phyloP scores from a whole-genome alignment of 1,140 invertebrate species.

The Drosophila simulans region DNA sequence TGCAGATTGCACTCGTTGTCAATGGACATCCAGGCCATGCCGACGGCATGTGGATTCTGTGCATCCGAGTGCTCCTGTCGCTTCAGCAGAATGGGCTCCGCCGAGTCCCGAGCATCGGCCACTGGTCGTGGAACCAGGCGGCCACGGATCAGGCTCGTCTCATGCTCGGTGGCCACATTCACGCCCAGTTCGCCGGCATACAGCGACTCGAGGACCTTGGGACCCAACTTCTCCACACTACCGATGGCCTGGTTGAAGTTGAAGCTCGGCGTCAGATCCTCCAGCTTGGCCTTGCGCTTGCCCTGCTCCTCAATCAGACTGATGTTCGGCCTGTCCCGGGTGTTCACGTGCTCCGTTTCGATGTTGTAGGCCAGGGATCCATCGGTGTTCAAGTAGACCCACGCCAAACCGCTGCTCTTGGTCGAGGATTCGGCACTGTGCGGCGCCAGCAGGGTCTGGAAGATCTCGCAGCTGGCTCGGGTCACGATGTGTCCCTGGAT shows the following conservation, averaged over 20 bases:
- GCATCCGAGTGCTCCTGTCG: constrained; percentile 85
- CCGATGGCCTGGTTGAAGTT: constrained; percentile 88
- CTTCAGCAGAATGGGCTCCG: constrained; percentile 88
- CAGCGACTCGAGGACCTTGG: constrained; percentile 90
- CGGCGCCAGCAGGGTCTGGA: constrained; percentile 88
- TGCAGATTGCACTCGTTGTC: constrained; percentile 93
- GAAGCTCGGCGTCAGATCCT: constrained; percentile 88
- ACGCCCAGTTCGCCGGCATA: constrained; percentile 92
- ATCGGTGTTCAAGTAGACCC: constrained; percentile 91
- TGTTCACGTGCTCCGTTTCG: constrained; percentile 86
- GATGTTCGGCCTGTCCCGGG: constrained; percentile 87
- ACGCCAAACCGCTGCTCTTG: constrained; percentile 88
- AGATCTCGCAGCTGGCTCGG: constrained; percentile 91
- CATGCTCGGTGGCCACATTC: constrained; percentile 88
- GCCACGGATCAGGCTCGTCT: constrained; percentile 87
- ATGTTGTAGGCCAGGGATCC: constrained; percentile 90
- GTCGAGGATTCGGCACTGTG: constrained; percentile 84
- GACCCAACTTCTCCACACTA: constrained; percentile 87
- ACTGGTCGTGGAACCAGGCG: constrained; percentile 88
- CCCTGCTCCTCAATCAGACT: constrained; percentile 89
- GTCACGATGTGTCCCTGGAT: constrained; percentile 89
- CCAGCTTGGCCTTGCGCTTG: constrained; percentile 89
- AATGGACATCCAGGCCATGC: constrained; percentile 92
- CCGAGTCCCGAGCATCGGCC: constrained; percentile 90
- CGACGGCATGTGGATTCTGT: constrained; percentile 86